Evolutionary conservation across 2,113 vertebrate species (phyloP).

Genomic region (Herpailurus yagouaroundi): DNA sequence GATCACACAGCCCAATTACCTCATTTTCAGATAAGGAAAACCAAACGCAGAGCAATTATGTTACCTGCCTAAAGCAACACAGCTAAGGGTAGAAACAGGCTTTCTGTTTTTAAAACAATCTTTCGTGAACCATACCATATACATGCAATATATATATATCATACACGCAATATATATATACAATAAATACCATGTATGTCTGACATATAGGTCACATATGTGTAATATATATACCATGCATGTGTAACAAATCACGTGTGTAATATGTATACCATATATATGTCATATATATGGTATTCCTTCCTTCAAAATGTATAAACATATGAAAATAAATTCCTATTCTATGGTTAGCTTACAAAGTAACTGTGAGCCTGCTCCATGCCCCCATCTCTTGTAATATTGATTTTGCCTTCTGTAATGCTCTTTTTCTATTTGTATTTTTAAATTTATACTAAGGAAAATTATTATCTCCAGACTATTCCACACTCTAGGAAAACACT

Average conservation of each 20-base stretch:
- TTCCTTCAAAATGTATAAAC: neutral
- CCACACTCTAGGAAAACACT: neutral
- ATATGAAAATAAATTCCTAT: neutral
- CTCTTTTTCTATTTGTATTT: neutral
- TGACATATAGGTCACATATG: neutral
- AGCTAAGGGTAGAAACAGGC: neutral
- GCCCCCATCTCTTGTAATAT: neutral
- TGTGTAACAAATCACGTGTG: too few species aligned
- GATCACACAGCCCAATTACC: neutral
- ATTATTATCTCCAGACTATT: neutral
- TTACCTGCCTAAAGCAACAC: neutral
- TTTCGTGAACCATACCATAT: neutral
- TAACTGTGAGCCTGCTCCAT: neutral
- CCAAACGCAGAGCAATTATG: neutral
- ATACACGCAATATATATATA: neutral
- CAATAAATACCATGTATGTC: neutral
- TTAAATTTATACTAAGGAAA: neutral
- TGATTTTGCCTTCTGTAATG: neutral
- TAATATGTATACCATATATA: neutral
- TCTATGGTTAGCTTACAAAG: neutral
- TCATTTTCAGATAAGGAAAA: neutral
- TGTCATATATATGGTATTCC: neutral
- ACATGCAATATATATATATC: neutral
- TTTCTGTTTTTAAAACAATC: constrained; percentile 16
- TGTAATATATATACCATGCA: neutral